Base-by-base conservation (phyloP, 2,113 vertebrate species). In the Melanocharis versteri region DNA sequence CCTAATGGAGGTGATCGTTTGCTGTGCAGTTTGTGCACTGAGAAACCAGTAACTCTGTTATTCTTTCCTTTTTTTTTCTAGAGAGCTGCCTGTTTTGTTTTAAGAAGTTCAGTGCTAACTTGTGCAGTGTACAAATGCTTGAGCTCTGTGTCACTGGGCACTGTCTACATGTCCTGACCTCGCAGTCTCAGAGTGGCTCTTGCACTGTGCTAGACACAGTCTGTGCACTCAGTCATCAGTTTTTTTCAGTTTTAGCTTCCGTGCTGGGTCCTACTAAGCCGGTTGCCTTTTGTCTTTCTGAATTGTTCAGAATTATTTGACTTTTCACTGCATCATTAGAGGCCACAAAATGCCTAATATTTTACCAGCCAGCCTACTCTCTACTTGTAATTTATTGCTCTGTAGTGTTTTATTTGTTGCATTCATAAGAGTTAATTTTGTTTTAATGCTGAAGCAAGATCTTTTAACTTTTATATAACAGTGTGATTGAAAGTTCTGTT, bases 401-500 rank as follows among this genome's bases (percentile, higher is more conserved):
- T 66, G 2, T 58, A 47, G 11, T 66, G 62, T 94, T 93, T 89
- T 82, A 45, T 53, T 64, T 73, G 42, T 71, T 93, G 45, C 44
- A 72, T 54, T 70, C 26, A 2, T 77, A 24, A 53, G 22, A 80
- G 33, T 83, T 73, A 84, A 75, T 83, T 89, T 90, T 80, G 50
- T 56, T 96, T 80, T 42, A 70, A 77, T 87, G 42, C 44, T 61
- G 39, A 82, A 89, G 47, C 31, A 78, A 78, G 75, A 20, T 89
- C 51, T 79, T 87, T 96, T 84, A 91, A 91, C 87, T 70, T 93
- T 95, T 96, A 88, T 83, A 8, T 83, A 90, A 93, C 54, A 65
- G 33, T 65, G 45, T 62, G 66, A 92, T 73, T 77, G 58, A 91
- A 94, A 93, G 35, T 88, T 94, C 70, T 78, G 64, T 88, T 96